Base-by-base conservation (phyloP, 2,113 vertebrate species). In the Perccottus glenii region DNA sequence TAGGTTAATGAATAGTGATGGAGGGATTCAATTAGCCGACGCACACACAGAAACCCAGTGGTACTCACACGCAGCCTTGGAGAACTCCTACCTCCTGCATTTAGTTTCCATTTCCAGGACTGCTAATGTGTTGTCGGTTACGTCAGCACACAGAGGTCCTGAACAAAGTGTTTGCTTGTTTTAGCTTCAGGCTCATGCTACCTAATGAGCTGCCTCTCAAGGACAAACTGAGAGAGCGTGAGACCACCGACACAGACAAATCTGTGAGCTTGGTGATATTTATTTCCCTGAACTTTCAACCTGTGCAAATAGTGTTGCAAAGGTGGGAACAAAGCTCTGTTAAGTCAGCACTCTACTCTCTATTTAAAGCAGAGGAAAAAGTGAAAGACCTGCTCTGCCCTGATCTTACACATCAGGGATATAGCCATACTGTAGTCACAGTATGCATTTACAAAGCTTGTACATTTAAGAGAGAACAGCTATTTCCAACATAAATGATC, bases 151-250 rank as follows among this genome's bases (percentile, higher is more conserved):
- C 77, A 70, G 63, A 78, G 77, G 79, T 63, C 70, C 77, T 44
- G 73, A 67, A 80, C 81, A 83, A 79, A 88, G 81, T 85, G 80
- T 79, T 87, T 77, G 84, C 85, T 88, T 84, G 78, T 85, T 90
- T 84, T 77, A 81, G 78, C 85, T 81, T 63, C 60, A 58, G 83
- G 83, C 72, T 1, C 69, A 48, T 36, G 42, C 48, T 60, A 68
- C 74, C 73, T 84, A 90, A 93, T 89, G 84, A 91, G 81, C 80
- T 80, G 64, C 71, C 75, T 84, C 73, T 77, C 75, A 89, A 88
- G 83, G 85, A 87, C 87, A 79, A 72, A 77, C 58, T 73, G 75
- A 43, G 66, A 53, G 75, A 70, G 57, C 45, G 40, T 6, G 67
- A 73, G 58, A 62, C 32, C 36, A 3, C 40, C 5, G n/a, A 72